phyloP scores from a whole-genome alignment of 2,113 vertebrate species.

The Grus americana region DNA sequence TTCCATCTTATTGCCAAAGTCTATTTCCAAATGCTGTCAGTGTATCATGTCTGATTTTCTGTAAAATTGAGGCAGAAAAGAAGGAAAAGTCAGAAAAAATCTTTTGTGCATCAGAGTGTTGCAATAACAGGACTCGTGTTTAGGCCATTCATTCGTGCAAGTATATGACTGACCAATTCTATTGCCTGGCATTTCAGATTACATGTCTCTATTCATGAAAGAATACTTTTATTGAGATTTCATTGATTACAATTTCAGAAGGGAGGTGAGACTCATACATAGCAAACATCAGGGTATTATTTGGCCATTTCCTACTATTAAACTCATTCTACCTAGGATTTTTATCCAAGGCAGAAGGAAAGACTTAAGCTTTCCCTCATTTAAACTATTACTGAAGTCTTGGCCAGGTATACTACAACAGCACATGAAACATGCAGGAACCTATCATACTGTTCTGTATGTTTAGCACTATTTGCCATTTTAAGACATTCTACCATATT shows the following conservation, averaged over 20 bases:
- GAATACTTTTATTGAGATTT: neutral
- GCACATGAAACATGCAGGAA: neutral
- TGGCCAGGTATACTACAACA: neutral
- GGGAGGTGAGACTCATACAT: neutral
- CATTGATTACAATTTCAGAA: neutral
- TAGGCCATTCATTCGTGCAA: neutral
- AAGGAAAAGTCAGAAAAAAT: neutral
- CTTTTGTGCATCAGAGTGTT: neutral
- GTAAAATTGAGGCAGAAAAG: neutral
- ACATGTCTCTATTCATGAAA: neutral
- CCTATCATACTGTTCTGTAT: neutral
- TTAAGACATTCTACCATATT: neutral
- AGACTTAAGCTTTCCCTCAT: neutral
- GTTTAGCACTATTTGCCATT: neutral
- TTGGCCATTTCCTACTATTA: neutral
- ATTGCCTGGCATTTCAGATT: neutral
- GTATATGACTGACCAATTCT: neutral
- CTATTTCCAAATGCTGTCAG: constrained; percentile 24
- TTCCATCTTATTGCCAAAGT: constrained; percentile 14
- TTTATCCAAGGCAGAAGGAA: neutral
- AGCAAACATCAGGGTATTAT: neutral
- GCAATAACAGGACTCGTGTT: neutral
- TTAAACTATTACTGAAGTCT: neutral
- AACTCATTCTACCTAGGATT: neutral
- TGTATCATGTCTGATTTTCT: constrained; percentile 34